Conservation (phyloP, 2,888 invertebrate species). For the Nudaria mundana region DNA sequence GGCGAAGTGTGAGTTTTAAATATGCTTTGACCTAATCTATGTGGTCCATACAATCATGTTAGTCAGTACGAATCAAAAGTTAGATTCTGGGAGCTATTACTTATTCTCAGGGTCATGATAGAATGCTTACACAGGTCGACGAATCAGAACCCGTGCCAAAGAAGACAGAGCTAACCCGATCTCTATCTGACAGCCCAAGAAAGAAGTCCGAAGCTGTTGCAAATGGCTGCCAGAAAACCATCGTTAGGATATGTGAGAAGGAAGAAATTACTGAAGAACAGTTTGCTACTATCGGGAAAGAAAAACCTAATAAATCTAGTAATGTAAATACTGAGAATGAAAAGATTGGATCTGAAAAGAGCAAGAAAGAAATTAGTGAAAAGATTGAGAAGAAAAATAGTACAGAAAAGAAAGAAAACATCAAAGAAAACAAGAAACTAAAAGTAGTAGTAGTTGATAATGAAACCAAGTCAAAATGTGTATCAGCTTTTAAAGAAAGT, state of each 20-base stretch:
- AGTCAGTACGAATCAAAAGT: neutral
- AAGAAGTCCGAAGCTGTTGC: constrained; percentile 29
- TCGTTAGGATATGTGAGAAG: constrained; percentile 8
- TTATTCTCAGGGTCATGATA: neutral
- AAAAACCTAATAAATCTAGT: too few species aligned
- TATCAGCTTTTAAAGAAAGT: constrained; percentile 66
- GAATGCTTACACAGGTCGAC: constrained; percentile 44
- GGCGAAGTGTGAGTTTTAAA: too few species aligned
- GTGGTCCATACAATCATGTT: too few species aligned
- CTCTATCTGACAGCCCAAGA: constrained; percentile 24
- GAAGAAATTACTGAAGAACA: constrained; percentile 21
- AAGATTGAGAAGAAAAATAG: constrained; percentile 14
- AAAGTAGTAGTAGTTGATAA: constrained; percentile 45
- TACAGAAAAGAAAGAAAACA: constrained; percentile 20
- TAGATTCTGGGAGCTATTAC: too few species aligned
- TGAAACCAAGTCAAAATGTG: constrained; percentile 46
- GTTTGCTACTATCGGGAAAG: too few species aligned
- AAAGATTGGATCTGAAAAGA: neutral
- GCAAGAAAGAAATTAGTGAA: constrained; percentile 18
- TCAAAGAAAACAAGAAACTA: constrained; percentile 28
- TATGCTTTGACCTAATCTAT: too few species aligned
- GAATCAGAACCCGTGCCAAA: constrained; percentile 55
- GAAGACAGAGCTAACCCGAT: constrained; percentile 40
- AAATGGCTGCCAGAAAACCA: constrained; percentile 44
- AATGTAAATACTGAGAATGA: too few species aligned